A percentile compares a stretch with the other conserved stretches of the same genome.
These are phyloP conservation scores for Scaptomyza polygonia DNA, from an alignment of 2,888 invertebrate genomes.

Conservation along the genomic window DNA sequence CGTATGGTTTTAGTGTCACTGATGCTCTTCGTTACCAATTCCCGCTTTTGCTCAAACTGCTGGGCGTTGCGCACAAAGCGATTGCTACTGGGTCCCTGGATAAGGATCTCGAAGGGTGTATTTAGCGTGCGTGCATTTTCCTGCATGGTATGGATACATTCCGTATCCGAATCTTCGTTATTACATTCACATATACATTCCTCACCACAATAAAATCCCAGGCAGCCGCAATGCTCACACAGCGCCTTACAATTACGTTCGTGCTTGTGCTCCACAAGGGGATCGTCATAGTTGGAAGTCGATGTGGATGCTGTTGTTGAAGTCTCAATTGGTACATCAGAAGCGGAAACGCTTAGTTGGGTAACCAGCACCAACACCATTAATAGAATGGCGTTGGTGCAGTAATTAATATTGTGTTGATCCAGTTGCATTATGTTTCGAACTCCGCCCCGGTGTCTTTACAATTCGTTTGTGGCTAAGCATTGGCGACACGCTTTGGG, in stretches of 20 bases:
- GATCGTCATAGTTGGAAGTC: constrained; percentile 44
- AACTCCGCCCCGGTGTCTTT: constrained; percentile 27
- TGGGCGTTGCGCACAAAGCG: constrained; percentile 82
- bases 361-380: constrained; percentile 29
- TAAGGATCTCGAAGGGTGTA: constrained; percentile 82
- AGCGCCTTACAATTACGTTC: constrained; percentile 80
- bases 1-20: constrained; percentile 40
- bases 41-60: constrained; percentile 77
- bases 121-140: constrained; percentile 72
- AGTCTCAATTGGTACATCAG: constrained; percentile 9
- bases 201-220: constrained; percentile 84
- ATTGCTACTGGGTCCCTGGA: constrained; percentile 83
- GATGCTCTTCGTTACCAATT: constrained; percentile 28
- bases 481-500: constrained; percentile 26
- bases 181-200: constrained; percentile 84
- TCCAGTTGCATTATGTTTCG: constrained; percentile 43
- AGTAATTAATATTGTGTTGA: constrained; percentile 22
- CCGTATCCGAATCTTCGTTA: constrained; percentile 79
- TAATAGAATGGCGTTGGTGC: constrained; percentile 16
- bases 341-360: constrained; percentile 28
- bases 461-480: constrained; percentile 46
- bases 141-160: constrained; percentile 82
- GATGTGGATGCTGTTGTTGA: constrained; percentile 13
- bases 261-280: constrained; percentile 74
- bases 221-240: constrained; percentile 82